Base-by-base conservation (phyloP, 2,888 invertebrate species). In the Drosophila nr. medialis region DNA sequence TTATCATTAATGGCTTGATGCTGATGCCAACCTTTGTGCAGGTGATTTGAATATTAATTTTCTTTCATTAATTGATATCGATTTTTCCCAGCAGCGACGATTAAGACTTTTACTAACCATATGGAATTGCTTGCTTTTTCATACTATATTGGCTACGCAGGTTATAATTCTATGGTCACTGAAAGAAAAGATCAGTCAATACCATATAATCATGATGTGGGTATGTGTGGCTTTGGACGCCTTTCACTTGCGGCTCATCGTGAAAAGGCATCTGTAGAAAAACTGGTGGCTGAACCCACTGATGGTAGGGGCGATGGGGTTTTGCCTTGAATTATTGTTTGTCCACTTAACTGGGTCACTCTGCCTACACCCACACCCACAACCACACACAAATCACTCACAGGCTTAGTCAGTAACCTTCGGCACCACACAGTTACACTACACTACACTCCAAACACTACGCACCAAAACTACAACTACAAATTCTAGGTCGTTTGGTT, bases 401-500 rank as follows among this genome's bases (percentile, higher is more conserved):
- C 50, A 61, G 60, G 63, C 70, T 72, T 71, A 66, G 51, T 51
- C 63, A 63, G 11, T 51, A 64, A 53, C 70, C 55, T 58, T 72
- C 45, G 15, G 32, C 13, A 51, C 8, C 7, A 51, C n/a, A 36
- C 34, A 27, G 42, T 36, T 27, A 61, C 32, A 42, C 51, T 36
- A 29, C 34, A 45, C 64, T 40, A 42, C 30, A 42, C n/a, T 30
- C 13, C 32, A 53, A 36, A 24, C 34, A 63, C 38, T 48, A 60
- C 45, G 29, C 40, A 62, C 18, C 15, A 49, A 30, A 40, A 56
- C 45, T 42, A 61, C 78, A 64, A 61, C 63, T 63, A 76, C 70
- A 86, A 81, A 83, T 74, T 67, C 72, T 75, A 72, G 78, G 69
- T 77, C 70, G 66, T 55, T 62, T 48, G 72, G 75, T 71, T 75